Base-by-base conservation (phyloP, 2,113 vertebrate genomes). In the Oreochromis niloticus region DNA sequence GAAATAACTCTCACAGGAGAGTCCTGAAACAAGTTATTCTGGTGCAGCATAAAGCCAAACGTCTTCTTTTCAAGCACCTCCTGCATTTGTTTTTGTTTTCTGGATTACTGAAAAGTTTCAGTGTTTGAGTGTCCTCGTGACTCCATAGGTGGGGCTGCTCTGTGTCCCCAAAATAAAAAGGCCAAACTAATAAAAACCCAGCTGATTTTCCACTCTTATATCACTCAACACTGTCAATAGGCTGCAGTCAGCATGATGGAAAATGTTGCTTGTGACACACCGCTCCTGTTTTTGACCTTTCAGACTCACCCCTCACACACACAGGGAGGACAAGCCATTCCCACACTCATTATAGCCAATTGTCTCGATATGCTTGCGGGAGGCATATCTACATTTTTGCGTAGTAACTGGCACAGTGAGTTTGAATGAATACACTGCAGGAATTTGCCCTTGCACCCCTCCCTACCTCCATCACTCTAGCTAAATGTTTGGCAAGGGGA, bases 371-470 rank as follows among this genome's bases (percentile, higher is more conserved):
- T 71, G 75, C 57, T 81, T 32, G 48, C 56, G 1, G 84, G 84
- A 87, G 73, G 81, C 36, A 66, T 84, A 86, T 36, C 50, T 73
- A 89, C 75, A 39, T 84, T 87, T 90, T 71, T 91, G 81, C 30
- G 52, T 84, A 93, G 90, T 88, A 91, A 92, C 89, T 87, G 82
- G 87, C 89, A 86, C 89, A 83, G 89, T 4, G 56, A 92, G 92
- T 57, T 43, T 88, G 91, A 88, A 88, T 88, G 91, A 88, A 87
- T 82, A 89, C 66, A 66, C 92, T 16, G 5, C 82, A 94, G 90
- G 91, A 93, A 92, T 94, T 56, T 68, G 87, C 80, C 89, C 90
- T 90, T 13, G 43, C 9, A n/a, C 39, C 85, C 59, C 63, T 56
- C 61, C 80, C 46, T 19, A 3, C 61, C 81, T 34, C 61, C 34